Percentiles rank a stretch among this genome's conserved stretches.
Evolutionary conservation across 2,113 vertebrate species (phyloP).

Genomic region (Andinoacara biseriatus): DNA sequence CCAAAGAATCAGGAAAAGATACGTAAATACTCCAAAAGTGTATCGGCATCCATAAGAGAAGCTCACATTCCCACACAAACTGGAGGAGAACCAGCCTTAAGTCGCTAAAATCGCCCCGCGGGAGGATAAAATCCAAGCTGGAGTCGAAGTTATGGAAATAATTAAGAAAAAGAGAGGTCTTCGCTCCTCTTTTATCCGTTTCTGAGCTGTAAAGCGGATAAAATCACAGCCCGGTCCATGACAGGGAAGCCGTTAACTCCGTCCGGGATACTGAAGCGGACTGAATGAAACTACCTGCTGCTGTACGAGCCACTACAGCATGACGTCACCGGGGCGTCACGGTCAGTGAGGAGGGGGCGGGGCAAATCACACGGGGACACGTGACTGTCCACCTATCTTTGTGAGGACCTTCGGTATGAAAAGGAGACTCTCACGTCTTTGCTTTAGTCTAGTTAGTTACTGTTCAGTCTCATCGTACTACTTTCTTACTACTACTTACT

Average conservation of each 20-base stretch:
- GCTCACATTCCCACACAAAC: background rate
- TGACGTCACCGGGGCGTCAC: conserved; percentile 37
- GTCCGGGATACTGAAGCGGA: background rate
- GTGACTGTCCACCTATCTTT: background rate
- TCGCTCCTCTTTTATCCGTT: background rate
- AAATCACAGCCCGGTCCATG: background rate
- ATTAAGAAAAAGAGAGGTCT: background rate
- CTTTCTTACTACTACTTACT: background rate
- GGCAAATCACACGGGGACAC: background rate
- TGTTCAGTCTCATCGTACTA: background rate
- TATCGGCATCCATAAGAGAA: background rate
- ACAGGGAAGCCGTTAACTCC: background rate
- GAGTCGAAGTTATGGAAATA: background rate
- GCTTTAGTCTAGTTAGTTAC: background rate
- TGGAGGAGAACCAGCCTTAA: background rate
- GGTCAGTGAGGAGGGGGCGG: conserved; percentile 4
- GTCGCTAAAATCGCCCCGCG: conserved; percentile 10
- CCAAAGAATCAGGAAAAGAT: background rate
- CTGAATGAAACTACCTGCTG: conserved; percentile 44
- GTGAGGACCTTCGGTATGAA: background rate
- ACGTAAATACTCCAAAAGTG: background rate
- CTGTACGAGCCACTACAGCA: background rate
- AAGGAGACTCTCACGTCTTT: background rate
- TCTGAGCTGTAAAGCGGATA: background rate
- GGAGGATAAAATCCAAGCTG: conserved; percentile 11